A percentile compares a stretch with the other conserved stretches of the same genome.
phyloP scores from a whole-genome alignment of 2,113 vertebrate genomes.

The Corydoras sp. region DNA sequence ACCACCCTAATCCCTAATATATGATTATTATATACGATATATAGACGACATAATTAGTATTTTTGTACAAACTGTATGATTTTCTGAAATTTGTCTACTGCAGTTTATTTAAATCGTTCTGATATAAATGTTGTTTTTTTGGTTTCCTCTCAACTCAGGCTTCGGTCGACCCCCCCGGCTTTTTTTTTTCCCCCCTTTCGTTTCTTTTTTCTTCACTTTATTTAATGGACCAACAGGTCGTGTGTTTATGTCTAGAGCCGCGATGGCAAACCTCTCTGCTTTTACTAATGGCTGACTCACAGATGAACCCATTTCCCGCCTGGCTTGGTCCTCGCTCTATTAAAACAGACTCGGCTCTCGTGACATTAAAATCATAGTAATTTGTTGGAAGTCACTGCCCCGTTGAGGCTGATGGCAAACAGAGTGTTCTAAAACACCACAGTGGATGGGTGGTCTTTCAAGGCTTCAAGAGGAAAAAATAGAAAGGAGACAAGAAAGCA shows the following conservation, averaged over 20 bases:
- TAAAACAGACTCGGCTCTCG: not conserved
- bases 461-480: too few relatives aligned
- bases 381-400: not conserved
- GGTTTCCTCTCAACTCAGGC: not conserved
- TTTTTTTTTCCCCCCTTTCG: not conserved
- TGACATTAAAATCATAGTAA: not conserved
- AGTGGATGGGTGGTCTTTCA: not conserved
- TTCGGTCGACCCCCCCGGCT: not conserved
- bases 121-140: not conserved
- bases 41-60: too few relatives aligned
- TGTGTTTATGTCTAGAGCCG: not conserved
- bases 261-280: not conserved
- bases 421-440: not conserved
- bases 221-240: not conserved
- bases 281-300: not conserved
- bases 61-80: too few relatives aligned
- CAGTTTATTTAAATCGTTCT: too few relatives aligned
- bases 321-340: not conserved
- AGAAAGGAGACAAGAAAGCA: too few relatives aligned
- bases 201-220: not conserved
- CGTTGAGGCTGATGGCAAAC: not conserved
- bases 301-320: not conserved
- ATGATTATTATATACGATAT: too few relatives aligned
- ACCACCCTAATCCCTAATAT: too few relatives aligned
- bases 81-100: too few relatives aligned